Conservation (phyloP, 2,113 vertebrate genomes). For the Neofelis nebulosa region DNA sequence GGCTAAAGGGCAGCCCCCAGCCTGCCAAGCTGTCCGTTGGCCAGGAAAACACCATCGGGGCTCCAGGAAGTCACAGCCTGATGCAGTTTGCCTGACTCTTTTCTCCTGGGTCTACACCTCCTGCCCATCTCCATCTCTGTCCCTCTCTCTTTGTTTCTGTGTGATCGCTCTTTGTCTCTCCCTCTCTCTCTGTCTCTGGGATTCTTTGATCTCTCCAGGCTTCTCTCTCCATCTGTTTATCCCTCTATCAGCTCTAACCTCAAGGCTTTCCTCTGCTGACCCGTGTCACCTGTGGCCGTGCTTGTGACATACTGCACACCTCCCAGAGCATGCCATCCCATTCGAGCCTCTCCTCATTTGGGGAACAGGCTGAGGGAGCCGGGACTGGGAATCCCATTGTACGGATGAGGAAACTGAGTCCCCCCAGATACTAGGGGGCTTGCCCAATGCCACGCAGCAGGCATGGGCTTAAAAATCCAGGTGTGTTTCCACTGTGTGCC, state of each 20-base stretch:
- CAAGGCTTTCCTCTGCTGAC: neutral
- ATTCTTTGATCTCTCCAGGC: neutral
- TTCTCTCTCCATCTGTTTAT: neutral
- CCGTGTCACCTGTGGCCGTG: neutral
- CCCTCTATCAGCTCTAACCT: neutral
- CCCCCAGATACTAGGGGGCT: neutral
- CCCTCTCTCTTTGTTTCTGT: neutral
- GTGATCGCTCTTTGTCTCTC: neutral
- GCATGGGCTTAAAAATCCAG: neutral
- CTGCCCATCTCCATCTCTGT: neutral
- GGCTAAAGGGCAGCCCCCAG: neutral
- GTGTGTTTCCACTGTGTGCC: neutral
- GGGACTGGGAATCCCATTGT: neutral
- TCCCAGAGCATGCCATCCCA: neutral
- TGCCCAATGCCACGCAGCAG: neutral
- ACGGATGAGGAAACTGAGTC: slow-evolving; percentile 21
- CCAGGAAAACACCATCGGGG: neutral
- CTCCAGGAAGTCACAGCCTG: neutral
- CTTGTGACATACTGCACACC: neutral
- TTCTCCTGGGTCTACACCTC: neutral
- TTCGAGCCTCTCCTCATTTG: neutral
- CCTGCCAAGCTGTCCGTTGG: neutral
- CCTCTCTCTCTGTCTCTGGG: neutral
- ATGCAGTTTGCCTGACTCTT: neutral
- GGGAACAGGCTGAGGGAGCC: neutral